Base-by-base conservation (phyloP, 1,140 invertebrate species). In the Conopomorpha cramerella region DNA sequence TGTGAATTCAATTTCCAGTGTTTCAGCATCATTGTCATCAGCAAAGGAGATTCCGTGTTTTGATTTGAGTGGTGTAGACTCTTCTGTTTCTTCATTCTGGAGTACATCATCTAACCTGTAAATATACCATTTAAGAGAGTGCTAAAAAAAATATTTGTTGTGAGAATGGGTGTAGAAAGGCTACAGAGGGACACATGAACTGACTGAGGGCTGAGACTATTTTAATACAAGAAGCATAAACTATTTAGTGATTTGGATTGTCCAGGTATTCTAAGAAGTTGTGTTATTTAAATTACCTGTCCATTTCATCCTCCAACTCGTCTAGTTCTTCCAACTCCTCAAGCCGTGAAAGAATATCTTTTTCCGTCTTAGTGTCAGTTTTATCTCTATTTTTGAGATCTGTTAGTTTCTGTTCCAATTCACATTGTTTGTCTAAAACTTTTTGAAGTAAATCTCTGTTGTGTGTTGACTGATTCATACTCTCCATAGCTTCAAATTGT, bases 291-390 rank as follows among this genome's bases (percentile, higher is more conserved):
- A 33, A 8, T 38, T 54, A 79, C 73, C 65, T 70, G 15, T 76
- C 58, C 41, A 80, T 59, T 68, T 82, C 76, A 58, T 82, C 80
- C 64, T 83, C 72, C 16, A 83, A 39, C 45, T 83, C 79, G 51
- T 84, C 83, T 42, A 81, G 53, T 41, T 79, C 41, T 44, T 84
- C 83, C 28, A 84, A 56, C 52, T 81, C 71, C 56, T 85, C 80
- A 14, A 85, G 45, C 30, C 65, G 59, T 18, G 51, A 45, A 45
- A 79, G 55, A 17, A 83, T 41, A 36, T 81, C 77, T 43, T 72
- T 53, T 45, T 82, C 77, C 34, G 55, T 71, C 45, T 63, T 57
- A 38, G 51, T 61, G 43, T 61, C 42, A 25, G 12, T 38, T 46
- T 51, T 64, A 36, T 77, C 60, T 46, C 60, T 62, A 38, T 70